phyloP scores from a whole-genome alignment of 1,140 invertebrate species.

The Argopecten irradians region DNA sequence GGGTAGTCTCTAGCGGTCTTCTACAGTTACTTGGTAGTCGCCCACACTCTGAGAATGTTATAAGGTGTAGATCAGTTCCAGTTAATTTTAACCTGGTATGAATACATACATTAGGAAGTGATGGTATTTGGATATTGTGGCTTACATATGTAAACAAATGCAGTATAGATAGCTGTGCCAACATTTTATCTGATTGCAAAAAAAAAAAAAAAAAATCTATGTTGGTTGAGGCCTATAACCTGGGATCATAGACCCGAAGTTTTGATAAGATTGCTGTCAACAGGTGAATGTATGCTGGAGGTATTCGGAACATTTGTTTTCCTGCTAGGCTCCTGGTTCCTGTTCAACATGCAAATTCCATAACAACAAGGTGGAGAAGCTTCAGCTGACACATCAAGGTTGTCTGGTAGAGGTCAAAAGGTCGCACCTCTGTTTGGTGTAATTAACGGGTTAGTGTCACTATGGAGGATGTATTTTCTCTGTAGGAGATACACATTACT shows the following conservation, averaged over 20 bases:
- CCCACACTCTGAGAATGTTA: no score
- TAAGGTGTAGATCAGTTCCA: neutral
- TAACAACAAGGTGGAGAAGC: neutral
- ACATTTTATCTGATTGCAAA: neutral
- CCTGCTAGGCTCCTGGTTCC: neutral
- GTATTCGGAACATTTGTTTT: neutral
- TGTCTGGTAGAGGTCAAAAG: neutral
- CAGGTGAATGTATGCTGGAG: neutral
- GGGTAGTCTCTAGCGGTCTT: no score
- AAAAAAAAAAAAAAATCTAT: neutral
- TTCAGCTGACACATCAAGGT: neutral
- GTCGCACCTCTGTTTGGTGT: neutral
- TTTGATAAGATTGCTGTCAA: neutral
- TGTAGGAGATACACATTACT: neutral
- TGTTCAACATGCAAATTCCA: neutral
- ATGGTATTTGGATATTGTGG: neutral
- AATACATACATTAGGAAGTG: neutral
- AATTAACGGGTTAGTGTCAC: conserved; percentile 10
- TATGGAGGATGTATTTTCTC: neutral
- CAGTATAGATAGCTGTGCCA: no score
- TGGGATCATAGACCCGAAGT: neutral
- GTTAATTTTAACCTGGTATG: neutral
- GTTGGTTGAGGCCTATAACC: neutral
- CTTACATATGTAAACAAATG: no score
- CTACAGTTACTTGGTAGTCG: no score